phyloP scores from a whole-genome alignment of 2,888 invertebrate species.

The Diarsia dahlii region DNA sequence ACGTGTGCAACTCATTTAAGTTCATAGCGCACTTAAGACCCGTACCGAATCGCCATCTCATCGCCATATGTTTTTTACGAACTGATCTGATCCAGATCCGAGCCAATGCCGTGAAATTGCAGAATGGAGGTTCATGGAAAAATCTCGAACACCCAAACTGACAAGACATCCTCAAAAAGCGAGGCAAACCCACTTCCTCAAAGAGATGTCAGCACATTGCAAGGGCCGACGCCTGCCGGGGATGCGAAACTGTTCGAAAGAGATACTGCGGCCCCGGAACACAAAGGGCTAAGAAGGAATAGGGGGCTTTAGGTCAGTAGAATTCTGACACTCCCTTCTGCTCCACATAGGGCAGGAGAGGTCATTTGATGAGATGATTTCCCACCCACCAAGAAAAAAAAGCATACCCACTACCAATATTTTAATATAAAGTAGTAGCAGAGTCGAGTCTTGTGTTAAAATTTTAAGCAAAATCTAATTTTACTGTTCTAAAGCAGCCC shows the following conservation, averaged over 20 bases:
- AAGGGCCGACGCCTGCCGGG: too few species aligned
- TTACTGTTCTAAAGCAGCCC: constrained; percentile 10
- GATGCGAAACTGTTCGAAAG: too few species aligned
- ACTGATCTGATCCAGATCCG: neutral
- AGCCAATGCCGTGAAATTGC: neutral
- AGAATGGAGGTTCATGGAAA: neutral
- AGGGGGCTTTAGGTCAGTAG: too few species aligned
- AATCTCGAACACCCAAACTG: neutral
- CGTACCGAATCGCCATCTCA: neutral
- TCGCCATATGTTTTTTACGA: neutral
- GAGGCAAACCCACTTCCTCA: neutral
- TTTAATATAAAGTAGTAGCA: neutral
- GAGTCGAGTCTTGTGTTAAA: neutral
- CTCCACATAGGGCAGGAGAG: too few species aligned
- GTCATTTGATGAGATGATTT: too few species aligned
- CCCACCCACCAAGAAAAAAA: too few species aligned
- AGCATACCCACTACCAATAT: neutral
- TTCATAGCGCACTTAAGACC: neutral
- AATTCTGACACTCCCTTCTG: too few species aligned
- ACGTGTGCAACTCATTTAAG: neutral
- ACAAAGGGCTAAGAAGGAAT: too few species aligned
- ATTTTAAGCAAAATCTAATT: neutral
- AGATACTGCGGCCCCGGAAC: too few species aligned
- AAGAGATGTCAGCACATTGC: too few species aligned
- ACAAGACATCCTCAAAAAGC: neutral